Base-by-base conservation (phyloP, 1,140 invertebrate species). In the Drosophila pallidifrons region DNA sequence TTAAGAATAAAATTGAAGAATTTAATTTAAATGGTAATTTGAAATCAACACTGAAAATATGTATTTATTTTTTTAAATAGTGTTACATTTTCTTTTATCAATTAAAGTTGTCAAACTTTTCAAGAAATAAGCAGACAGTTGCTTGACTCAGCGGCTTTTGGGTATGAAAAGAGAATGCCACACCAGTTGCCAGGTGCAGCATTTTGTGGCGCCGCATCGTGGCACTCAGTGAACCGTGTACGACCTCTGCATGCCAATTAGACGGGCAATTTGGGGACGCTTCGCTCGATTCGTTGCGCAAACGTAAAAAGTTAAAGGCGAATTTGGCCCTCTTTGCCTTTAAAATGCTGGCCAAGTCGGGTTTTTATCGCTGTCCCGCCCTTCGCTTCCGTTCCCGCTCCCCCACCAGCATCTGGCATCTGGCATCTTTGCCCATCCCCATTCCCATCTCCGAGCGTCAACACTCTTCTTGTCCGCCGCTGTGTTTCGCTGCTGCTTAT, bases 191-290 rank as follows among this genome's bases (percentile, higher is more conserved):
- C 46, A 25, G 51, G 41, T 55, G 49, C 25, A 43, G 41, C 46
- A 30, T 43, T 15, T 68, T 3, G 28, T 43, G 46, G 20, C 57
- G 16, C n/a, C 54, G 30, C 61, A 28, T 35, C 7, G 58, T 13
- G 38, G 35, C 63, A 38, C 67, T 69, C 55, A 49, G 55, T 83
- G 82, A 82, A 83, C 81, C 72, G 68, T 46, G 49, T 45, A 88
- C 82, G 73, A 88, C 83, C 82, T 87, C 71, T 82, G 82, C 83
- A 87, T 88, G 83, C 80, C 83, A 87, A 87, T 87, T 88, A 87
- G 82, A 80, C 70, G 64, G 60, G 68, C 74, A 79, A 86, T 78
- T 79, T 61, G 65, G 61, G 57, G 65, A 58, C 52, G 66, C 57
- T 54, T 71, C 77, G 49, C 75, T 71, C 52, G 75, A 71, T 25